Percentiles rank a stretch among this genome's conserved stretches.
Conservation (phyloP, 2,113 vertebrate species). For the Hippocampus guttulatus region DNA sequence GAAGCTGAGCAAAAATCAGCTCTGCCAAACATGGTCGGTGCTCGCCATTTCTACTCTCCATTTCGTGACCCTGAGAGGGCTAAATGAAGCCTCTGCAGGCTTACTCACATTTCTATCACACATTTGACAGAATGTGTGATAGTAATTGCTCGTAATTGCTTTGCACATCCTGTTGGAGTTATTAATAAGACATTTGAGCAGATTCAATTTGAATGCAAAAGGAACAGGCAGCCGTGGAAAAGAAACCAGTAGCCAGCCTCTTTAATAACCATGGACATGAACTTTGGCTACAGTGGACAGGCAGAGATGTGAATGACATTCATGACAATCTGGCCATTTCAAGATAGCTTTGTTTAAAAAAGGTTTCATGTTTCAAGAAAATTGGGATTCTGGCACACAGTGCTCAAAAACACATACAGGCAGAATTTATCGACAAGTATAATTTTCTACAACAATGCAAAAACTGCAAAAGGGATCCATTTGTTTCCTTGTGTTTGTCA, state of each 20-base stretch:
- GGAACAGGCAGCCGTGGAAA: neutral
- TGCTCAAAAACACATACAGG: neutral
- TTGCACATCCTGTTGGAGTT: neutral
- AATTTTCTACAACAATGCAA: neutral
- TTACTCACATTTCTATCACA: constrained; percentile 47
- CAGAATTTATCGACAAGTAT: neutral
- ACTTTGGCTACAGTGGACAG: constrained; percentile 1
- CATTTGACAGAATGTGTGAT: too few species aligned
- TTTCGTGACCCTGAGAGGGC: constrained; percentile 78
- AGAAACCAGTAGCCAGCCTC: neutral
- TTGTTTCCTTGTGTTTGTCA: constrained; percentile 4
- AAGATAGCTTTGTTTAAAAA: neutral
- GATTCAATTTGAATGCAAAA: neutral
- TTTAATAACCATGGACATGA: constrained; percentile 1
- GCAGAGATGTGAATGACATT: constrained; percentile 4
- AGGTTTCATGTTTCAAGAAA: neutral
- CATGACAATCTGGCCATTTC: neutral
- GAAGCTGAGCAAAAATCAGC: neutral
- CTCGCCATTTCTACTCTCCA: constrained; percentile 79
- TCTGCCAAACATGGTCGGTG: neutral
- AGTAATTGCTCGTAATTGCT: neutral
- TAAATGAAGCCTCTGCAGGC: constrained; percentile 81
- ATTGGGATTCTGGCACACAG: neutral
- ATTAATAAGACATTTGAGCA: constrained; percentile 3
- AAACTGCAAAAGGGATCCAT: neutral